Percentiles rank a stretch among this genome's conserved stretches.
phyloP scores from a whole-genome alignment of 2,888 invertebrate genomes.

The Tethea ocularis region DNA sequence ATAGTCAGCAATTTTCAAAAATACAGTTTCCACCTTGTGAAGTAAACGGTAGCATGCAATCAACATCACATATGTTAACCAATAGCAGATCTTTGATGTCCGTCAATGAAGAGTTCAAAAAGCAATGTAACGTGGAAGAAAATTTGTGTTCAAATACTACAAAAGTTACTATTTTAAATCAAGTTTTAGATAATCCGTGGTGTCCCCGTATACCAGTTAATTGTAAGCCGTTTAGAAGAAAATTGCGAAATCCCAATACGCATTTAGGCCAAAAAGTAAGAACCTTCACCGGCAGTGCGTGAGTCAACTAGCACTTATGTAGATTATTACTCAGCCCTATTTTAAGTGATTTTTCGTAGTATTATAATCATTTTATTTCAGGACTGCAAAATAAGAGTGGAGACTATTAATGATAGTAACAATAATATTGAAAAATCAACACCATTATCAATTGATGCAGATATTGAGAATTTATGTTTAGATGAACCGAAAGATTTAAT shows the following conservation, averaged over 20 bases:
- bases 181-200: conserved; percentile 85
- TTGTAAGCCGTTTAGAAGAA: conserved; percentile 62
- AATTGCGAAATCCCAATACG: conserved; percentile 25
- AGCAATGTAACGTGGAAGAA: background rate
- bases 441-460: conserved; percentile 10
- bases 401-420: conserved; percentile 49
- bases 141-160: conserved; percentile 11
- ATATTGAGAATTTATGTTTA: background rate
- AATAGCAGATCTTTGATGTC: background rate
- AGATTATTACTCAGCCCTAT: too few species aligned
- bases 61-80: conserved; percentile 3
- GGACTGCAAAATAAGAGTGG: conserved; percentile 23
- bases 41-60: background rate
- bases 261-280: conserved; percentile 11
- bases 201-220: conserved; percentile 66
- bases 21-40: background rate
- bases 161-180: conserved; percentile 70
- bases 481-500: conserved; percentile 17
- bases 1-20: background rate
- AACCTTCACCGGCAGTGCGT: too few species aligned
- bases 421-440: conserved; percentile 45
- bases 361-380: conserved; percentile 31
- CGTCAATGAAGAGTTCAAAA: background rate
- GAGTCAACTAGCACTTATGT: too few species aligned
- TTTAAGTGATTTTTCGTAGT: too few species aligned